Evolutionary conservation across 2,888 invertebrate genomes (phyloP).

Genomic region (Blera fallax): DNA sequence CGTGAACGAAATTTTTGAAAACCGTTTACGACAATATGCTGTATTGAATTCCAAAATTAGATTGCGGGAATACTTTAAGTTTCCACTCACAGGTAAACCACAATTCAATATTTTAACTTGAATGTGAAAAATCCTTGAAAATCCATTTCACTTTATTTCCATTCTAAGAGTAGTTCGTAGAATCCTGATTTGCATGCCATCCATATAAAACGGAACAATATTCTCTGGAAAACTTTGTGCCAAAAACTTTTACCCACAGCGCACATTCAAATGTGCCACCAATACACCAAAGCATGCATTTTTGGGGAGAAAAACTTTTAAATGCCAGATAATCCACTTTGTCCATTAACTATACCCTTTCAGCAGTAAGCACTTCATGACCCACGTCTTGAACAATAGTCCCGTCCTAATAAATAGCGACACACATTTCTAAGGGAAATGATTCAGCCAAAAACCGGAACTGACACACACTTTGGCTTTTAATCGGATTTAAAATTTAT

Average conservation of each 20-base stretch:
- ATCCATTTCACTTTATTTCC: too few relatives aligned
- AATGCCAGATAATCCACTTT: slow-evolving; percentile 14
- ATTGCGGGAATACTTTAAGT: too few relatives aligned
- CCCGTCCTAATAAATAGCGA: background rate
- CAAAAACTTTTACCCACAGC: background rate
- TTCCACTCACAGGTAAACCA: too few relatives aligned
- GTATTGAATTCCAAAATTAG: too few relatives aligned
- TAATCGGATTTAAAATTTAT: slow-evolving; percentile 16
- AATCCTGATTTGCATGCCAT: background rate
- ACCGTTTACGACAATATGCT: too few relatives aligned
- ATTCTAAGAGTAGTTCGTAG: background rate
- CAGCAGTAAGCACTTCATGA: background rate
- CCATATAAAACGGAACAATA: background rate
- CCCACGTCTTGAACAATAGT: too few relatives aligned
- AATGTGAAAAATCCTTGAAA: too few relatives aligned
- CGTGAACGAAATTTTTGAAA: too few relatives aligned
- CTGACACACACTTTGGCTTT: slow-evolving; percentile 2
- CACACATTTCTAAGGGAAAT: background rate
- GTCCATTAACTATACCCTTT: background rate
- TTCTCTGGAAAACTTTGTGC: background rate
- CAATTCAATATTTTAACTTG: too few relatives aligned
- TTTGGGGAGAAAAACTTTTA: background rate
- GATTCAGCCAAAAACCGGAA: background rate
- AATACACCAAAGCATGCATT: background rate
- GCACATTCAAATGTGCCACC: background rate